Evolutionary conservation across 1,140 invertebrate species (phyloP), one percentile per base, ranked within the genome.

Genomic region (Latrodectus geometricus): DNA sequence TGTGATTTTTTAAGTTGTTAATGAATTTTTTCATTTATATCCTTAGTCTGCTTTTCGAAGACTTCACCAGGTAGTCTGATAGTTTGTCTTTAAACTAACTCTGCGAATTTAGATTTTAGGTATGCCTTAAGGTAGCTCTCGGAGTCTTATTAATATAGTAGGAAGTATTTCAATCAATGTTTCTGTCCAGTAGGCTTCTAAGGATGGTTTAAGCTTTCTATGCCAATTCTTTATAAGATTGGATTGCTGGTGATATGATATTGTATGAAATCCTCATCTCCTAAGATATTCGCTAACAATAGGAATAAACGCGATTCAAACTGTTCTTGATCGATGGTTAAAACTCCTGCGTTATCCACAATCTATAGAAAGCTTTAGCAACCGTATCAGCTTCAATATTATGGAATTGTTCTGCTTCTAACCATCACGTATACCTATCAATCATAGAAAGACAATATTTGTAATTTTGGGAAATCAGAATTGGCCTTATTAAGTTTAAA

Each of bases 161-260:
- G 92, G 91, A 9, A 93, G 87, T 0, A 74, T 48, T 23, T 90
- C 88, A 0, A 88, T 86, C 91, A 91, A 92, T 14, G 79, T 81
- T 15, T 11, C 49, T 23, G 49, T 76, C 89, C 15, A 20, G 79
- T 86, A 69, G 21, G 48, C 9, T 12, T n/a, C 14, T 21, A 75
- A 11, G 35, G 73, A 9, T 52, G 9, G 9, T 52, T 78, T 77
- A 17, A 54, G 52, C 70, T 0, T 91, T 88, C 17, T 89, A 65
- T 88, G 93, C 92, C 15, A 92, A 84, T 69, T 89, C 73, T 8
- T 91, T 0, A 91, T 87, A 61, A 90, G 82, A 4, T 90, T 90
- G 86, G 92, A 92, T 9, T 89, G 17, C 15, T 89, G 88, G 15
- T 90, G 91, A 56, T 91, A 89, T 61, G 48, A 88, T 1, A 85